Base-by-base conservation (phyloP, 2,888 invertebrate species). In the Spialia ferax region DNA sequence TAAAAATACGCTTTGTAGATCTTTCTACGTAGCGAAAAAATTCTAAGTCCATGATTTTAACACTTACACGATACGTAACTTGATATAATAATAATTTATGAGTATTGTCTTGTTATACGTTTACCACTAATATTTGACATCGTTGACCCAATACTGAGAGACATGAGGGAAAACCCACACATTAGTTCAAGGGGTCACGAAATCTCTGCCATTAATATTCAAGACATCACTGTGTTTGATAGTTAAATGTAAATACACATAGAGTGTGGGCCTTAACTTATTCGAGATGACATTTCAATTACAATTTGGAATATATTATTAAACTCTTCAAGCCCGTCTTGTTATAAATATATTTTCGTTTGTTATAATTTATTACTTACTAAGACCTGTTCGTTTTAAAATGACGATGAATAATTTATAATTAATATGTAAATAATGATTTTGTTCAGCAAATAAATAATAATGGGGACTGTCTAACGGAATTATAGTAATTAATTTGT, bases 201-300 rank as follows among this genome's bases (percentile, higher is more conserved):
- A 42, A 22, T 54, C 52, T 52, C 29, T n/a, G 38, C 38, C 45
- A 67, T 67, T 67, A 61, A 67, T 67, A 67, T 61, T 67, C 60
- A 67, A 61, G 54, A 55, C 60, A 60, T 61, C 54, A 23, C 60
- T 61, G 66, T 67, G 55, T 67, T 67, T 61, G 54, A 55, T 54
- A 63, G 63, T 55, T 54, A 61, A 45, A 61, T 45, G 54, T 61
- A 63, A 42, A 63, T 63, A 63, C 26, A 23, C 63, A 18, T 15
- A 35, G 13, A 52, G 13, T 63, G 52, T 62, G 61, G 38, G 38
- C 15, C 38, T 54, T 38, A 23, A 18, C 13, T 23, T 56, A 45
- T 23, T 22, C 20, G 32, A 55, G 56, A 56, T 56, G 63, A 48
- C 54, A 61, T 45, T 55, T 61, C 32, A 26, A 60, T 60, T 66